Evolutionary conservation across 2,113 vertebrate species (phyloP).

Genomic region (Trematomus loennbergii): DNA sequence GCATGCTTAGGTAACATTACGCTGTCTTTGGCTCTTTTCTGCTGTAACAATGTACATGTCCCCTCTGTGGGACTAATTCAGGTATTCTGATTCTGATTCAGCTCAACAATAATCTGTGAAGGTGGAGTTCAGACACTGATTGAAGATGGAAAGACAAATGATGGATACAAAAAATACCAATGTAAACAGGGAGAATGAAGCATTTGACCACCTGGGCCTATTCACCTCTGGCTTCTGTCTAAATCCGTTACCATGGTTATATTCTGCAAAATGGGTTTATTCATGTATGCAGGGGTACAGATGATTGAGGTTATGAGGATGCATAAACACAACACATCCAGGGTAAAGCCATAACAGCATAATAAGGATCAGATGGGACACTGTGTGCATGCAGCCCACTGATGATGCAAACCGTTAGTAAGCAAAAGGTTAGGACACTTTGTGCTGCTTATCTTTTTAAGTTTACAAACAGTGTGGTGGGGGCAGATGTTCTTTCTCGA

Average conservation of each 20-base stretch:
- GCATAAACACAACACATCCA: constrained; percentile 52
- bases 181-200: constrained; percentile 10
- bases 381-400: constrained; percentile 10
- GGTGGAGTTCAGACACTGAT: constrained; percentile 21
- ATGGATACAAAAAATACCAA: constrained; percentile 25
- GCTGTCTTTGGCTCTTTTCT: no score
- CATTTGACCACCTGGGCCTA: constrained; percentile 55
- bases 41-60: no score
- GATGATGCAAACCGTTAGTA: constrained; percentile 28
- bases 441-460: not conserved
- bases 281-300: constrained; percentile 58
- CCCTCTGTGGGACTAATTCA: no score
- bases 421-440: constrained; percentile 35
- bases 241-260: constrained; percentile 66
- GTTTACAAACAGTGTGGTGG: not conserved
- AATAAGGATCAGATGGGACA: constrained; percentile 13
- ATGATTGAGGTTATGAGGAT: constrained; percentile 49
- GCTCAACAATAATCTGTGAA: constrained; percentile 30
- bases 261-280: constrained; percentile 46
- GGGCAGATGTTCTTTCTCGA: not conserved
- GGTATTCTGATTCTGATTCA: constrained; percentile 10
- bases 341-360: constrained; percentile 22
- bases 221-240: constrained; percentile 55
- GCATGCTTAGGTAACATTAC: no score
- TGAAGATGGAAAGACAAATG: constrained; percentile 17